A percentile compares a stretch with the other conserved stretches of the same genome.
Conservation (phyloP, 2,113 vertebrate genomes). For the Sula dactylatra region DNA sequence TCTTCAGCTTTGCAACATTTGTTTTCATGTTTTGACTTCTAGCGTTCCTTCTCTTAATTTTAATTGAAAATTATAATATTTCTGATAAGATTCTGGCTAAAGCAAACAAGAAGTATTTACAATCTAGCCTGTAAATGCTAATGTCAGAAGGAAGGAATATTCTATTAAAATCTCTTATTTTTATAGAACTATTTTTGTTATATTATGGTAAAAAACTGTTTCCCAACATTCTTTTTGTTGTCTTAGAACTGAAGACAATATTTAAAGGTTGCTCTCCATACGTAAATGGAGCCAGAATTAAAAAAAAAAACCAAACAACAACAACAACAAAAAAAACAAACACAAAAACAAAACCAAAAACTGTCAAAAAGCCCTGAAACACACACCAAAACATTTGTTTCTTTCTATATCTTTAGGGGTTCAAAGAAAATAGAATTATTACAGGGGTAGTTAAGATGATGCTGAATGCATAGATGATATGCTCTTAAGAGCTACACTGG, state of each 20-base stretch:
- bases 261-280: conserved; percentile 22
- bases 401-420: conserved; percentile 23
- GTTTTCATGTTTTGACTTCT: background rate
- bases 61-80: background rate
- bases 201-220: conserved; percentile 9
- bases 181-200: background rate
- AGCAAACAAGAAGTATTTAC: background rate
- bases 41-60: background rate
- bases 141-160: background rate
- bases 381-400: background rate
- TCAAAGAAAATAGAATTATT: conserved; percentile 47
- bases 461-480: conserved; percentile 24
- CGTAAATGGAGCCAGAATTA: conserved; percentile 39
- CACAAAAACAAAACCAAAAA: background rate
- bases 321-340: background rate
- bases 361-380: too few species aligned
- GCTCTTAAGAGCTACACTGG: background rate
- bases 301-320: too few species aligned
- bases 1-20: background rate
- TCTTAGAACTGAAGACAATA: conserved; percentile 22
- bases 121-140: background rate
- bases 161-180: conserved; percentile 1
- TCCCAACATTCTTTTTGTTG: background rate
- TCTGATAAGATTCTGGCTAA: background rate
- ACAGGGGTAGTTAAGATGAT: conserved; percentile 17